Base-by-base conservation (phyloP, 2,797 vertebrate genomes). In the Lithobates sylvaticus region DNA sequence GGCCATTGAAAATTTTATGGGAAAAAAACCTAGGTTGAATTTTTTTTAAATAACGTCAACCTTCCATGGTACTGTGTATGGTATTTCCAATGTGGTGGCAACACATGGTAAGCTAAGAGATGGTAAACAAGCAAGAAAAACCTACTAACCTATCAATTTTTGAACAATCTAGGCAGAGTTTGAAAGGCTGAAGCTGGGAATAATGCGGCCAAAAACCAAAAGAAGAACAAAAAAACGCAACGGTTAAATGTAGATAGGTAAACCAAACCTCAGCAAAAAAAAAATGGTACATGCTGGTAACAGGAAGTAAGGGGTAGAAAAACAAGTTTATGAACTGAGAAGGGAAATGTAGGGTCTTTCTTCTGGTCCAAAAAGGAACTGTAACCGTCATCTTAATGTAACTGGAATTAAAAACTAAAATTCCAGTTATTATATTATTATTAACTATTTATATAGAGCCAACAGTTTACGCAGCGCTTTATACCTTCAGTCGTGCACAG, bases 161-260 rank as follows among this genome's bases (percentile, higher is more conserved):
- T 47, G 12, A 54, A 61, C 54, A 54, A 21, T 61, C 10, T 23
- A 61, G 54, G 8, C 6, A 23, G 18, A 61, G 21, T 23, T 18
- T 61, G 21, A 61, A 61, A 26, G 72, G 5, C 76, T 78, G 76
- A 78, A 84, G 83, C 83, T 47, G 82, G 21, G 65, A 21, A 84
- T 77, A 84, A 50, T 54, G 23, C 27, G 65, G 32, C 61, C 44
- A 58, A 61, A 70, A 65, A 81, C 69, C 68, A 81, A 74, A 76
- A 78, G 72, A 54, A 73, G 61, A 70, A 85, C 58, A 70, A 85
- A 85, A 70, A 85, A 85, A 32, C 29, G 8, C 79, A 79, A 79
- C 26, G 10, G 47, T 58, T 64, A 74, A 74, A 74, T 64, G 44
- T 39, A 64, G 12, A 67, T 67, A 67, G 65, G 77, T 78, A 71